phyloP scores from a whole-genome alignment of 2,797 vertebrate species.

The Malurus splendens region DNA sequence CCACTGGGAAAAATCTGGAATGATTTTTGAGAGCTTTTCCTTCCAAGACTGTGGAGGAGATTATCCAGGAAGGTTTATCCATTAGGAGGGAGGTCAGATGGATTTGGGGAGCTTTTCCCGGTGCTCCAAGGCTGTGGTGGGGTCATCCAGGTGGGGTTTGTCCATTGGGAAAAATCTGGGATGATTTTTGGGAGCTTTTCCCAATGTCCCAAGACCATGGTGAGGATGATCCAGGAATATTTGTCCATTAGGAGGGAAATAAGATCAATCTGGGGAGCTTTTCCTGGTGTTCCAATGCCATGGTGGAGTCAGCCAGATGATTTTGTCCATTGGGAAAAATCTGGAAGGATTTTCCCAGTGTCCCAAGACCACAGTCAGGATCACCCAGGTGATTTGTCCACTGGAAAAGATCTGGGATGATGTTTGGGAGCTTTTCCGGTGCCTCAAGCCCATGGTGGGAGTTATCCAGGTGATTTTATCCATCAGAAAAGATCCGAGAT shows the following conservation, averaged over 20 bases:
- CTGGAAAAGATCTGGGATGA: neutral
- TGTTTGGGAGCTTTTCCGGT: neutral
- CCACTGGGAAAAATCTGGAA: neutral
- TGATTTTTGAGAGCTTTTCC: fast-evolving
- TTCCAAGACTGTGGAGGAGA: neutral
- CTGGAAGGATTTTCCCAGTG: neutral
- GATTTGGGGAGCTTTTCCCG: neutral
- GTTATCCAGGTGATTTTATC: neutral
- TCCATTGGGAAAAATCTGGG: too few species aligned
- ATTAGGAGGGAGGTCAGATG: neutral
- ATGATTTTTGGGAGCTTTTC: too few species aligned
- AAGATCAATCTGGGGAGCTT: too few species aligned
- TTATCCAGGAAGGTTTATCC: neutral
- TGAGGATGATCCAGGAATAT: too few species aligned
- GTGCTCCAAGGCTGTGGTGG: neutral
- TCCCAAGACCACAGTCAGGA: neutral
- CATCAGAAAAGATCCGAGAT: neutral
- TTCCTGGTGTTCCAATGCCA: too few species aligned
- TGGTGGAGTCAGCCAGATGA: neutral
- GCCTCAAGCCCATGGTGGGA: neutral
- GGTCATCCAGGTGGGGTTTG: neutral
- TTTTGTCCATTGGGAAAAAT: neutral
- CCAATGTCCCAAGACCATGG: too few species aligned
- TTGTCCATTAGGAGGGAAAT: too few species aligned
- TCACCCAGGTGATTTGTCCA: neutral